Evolutionary conservation across 2,888 invertebrate species (phyloP).

Genomic region (Plebejus argus): DNA sequence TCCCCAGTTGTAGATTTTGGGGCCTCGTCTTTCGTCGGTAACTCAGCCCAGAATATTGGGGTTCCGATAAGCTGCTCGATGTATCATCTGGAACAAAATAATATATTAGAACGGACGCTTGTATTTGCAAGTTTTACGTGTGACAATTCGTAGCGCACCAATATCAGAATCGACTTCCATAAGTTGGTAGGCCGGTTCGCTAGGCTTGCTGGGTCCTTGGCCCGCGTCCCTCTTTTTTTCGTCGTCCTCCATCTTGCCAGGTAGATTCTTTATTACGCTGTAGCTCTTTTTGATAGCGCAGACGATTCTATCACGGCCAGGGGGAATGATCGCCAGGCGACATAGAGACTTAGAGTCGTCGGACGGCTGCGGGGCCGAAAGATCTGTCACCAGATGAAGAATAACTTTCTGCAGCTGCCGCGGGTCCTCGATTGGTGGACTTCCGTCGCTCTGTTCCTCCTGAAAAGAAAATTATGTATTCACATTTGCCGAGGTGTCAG

Average conservation of each 20-base stretch:
- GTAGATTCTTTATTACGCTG: conserved; percentile 51
- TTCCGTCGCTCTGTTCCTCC: neutral
- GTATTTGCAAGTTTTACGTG: neutral
- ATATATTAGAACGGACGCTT: neutral
- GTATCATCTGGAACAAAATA: neutral
- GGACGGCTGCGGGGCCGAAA: conserved; percentile 54
- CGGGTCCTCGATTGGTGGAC: conserved; percentile 83
- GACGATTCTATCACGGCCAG: conserved; percentile 60
- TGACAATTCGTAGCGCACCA: neutral
- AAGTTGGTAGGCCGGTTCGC: neutral
- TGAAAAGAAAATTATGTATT: neutral
- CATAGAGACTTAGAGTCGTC: conserved; percentile 31
- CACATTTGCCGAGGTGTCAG: neutral
- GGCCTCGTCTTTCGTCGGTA: neutral
- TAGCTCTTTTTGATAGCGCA: conserved; percentile 65
- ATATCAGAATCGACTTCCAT: neutral
- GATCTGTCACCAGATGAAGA: conserved; percentile 77
- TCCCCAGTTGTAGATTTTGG: neutral
- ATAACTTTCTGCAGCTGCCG: conserved; percentile 84
- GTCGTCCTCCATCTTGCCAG: neutral
- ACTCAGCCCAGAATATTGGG: neutral
- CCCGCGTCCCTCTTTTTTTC: neutral
- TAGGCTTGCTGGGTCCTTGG: neutral
- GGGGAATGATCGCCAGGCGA: conserved; percentile 60
- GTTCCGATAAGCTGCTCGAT: neutral